phyloP scores from a whole-genome alignment of 2,797 vertebrate species.

The Acanthopagrus latus region DNA sequence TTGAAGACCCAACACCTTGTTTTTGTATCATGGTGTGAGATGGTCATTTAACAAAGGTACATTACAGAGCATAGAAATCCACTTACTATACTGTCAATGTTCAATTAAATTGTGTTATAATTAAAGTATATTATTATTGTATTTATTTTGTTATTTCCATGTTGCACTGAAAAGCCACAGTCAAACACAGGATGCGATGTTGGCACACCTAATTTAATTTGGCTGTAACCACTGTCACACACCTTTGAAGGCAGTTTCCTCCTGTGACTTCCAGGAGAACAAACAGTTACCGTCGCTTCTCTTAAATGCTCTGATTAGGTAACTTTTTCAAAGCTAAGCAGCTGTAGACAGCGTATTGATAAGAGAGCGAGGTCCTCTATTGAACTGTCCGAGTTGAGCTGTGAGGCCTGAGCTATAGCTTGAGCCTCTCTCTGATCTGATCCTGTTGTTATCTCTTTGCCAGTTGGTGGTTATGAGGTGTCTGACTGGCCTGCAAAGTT shows the following conservation, averaged over 20 bases:
- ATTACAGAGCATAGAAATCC: not conserved
- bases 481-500: constrained; percentile 26
- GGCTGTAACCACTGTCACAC: not conserved
- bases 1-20: not conserved
- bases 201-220: not conserved
- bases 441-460: constrained; percentile 25
- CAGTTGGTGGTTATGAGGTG: constrained; percentile 33
- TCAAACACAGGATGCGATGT: not conserved
- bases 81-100: not conserved
- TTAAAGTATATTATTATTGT: no score
- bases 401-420: constrained; percentile 54
- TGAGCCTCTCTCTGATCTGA: constrained; percentile 22
- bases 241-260: constrained; percentile 23
- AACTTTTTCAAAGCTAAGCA: constrained; percentile 24
- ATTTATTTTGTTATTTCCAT: not conserved
- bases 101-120: not conserved
- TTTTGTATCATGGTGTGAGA: not conserved
- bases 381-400: constrained; percentile 21
- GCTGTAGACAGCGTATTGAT: constrained; percentile 53
- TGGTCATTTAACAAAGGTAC: not conserved
- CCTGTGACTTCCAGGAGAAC: constrained; percentile 4
- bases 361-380: constrained; percentile 28
- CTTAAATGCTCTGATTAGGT: constrained; percentile 33
- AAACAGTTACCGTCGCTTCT: constrained; percentile 27
- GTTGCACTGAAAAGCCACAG: not conserved